phyloP scores from a whole-genome alignment of 2,113 vertebrate species.

The Cyprichromis sp. region DNA sequence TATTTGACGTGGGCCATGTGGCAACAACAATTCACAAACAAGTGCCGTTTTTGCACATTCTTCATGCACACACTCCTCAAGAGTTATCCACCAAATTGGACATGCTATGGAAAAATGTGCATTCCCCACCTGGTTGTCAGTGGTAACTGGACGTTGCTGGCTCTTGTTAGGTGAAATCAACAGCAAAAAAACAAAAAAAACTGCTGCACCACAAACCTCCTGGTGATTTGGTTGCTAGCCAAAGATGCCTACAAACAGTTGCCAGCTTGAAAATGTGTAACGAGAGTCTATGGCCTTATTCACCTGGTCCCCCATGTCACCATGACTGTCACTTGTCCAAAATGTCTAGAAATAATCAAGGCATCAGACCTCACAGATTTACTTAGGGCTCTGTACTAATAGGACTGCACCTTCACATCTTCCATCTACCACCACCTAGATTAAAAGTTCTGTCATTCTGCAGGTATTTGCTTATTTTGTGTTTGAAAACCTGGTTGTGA shows the following conservation, averaged over 20 bases:
- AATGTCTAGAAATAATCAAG: not conserved
- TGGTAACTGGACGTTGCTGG: not conserved
- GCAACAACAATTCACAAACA: not conserved
- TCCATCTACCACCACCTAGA: not conserved
- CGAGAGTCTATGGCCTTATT: not conserved
- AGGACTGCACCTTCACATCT: not conserved
- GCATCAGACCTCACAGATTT: not conserved
- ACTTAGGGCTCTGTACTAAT: not conserved
- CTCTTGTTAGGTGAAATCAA: not conserved
- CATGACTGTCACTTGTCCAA: not conserved
- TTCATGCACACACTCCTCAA: not conserved
- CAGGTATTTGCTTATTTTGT: not conserved
- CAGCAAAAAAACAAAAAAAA: not conserved
- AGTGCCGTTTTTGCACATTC: accelerated
- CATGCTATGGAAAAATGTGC: not conserved
- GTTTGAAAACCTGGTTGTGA: not conserved
- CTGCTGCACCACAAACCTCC: not conserved
- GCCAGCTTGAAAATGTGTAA: not conserved
- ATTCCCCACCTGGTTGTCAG: not conserved
- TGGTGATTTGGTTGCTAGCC: not conserved
- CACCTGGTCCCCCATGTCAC: not conserved
- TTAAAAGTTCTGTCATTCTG: not conserved
- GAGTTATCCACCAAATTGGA: not conserved
- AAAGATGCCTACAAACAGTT: not conserved
- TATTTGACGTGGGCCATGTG: not conserved